These are phyloP conservation scores for Mycalesis mineus DNA, from an alignment of 2,888 invertebrate genomes.

Conservation along the genomic window DNA sequence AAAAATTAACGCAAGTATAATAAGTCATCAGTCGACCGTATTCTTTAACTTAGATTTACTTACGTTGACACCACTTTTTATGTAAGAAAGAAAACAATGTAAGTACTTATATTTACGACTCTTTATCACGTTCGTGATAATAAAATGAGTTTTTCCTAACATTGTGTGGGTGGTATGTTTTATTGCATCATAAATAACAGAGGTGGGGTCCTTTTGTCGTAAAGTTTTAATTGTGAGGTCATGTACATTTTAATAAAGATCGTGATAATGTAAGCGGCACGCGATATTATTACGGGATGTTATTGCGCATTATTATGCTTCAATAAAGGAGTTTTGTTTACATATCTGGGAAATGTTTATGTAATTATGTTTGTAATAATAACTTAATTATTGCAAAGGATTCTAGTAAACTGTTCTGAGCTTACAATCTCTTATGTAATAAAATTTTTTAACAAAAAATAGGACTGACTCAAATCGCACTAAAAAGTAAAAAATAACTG, in stretches of 20 bases:
- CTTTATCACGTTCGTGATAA: slow-evolving; percentile 9
- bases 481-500: too few relatives aligned
- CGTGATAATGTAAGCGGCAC: slow-evolving; percentile 52
- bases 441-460: too few relatives aligned
- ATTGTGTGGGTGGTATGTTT: slow-evolving; percentile 10
- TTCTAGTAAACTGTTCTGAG: too few relatives aligned
- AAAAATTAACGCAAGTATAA: background rate
- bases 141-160: slow-evolving; percentile 12
- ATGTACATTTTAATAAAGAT: slow-evolving; percentile 49
- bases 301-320: slow-evolving; percentile 40
- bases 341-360: too few relatives aligned
- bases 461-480: too few relatives aligned
- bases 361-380: too few relatives aligned
- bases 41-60: background rate
- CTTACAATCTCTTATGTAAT: too few relatives aligned
- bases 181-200: slow-evolving; percentile 15
- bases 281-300: slow-evolving; percentile 44
- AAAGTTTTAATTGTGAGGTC: slow-evolving; percentile 66
- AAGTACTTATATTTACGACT: slow-evolving; percentile 14
- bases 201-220: slow-evolving; percentile 35
- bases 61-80: background rate
- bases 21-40: background rate
- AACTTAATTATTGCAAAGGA: too few relatives aligned
- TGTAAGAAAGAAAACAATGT: slow-evolving; percentile 7
- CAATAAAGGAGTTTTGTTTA: slow-evolving; percentile 35